Conservation (phyloP, 2,888 invertebrate genomes). For the Tiliacea aurago region DNA sequence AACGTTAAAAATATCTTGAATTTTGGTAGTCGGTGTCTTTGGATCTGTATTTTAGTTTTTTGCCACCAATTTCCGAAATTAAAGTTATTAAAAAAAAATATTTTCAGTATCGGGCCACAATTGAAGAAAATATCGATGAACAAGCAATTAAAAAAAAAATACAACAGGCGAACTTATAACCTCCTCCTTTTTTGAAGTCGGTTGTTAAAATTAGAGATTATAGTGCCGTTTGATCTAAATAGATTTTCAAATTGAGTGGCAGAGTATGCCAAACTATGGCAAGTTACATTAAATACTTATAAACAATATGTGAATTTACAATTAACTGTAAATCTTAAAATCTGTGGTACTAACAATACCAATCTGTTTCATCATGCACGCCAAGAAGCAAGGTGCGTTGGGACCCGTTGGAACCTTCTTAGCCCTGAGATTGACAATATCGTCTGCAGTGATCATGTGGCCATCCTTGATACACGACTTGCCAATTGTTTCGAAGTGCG, state of each 20-base stretch:
- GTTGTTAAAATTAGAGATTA: not conserved
- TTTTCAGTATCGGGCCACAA: too few species aligned
- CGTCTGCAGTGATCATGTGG: conserved; percentile 73
- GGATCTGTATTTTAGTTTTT: too few species aligned
- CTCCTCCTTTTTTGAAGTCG: too few species aligned
- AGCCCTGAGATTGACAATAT: conserved; percentile 74
- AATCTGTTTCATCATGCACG: conserved; percentile 80
- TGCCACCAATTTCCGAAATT: too few species aligned
- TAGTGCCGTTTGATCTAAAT: not conserved
- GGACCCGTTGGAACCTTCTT: conserved; percentile 76
- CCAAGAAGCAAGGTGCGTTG: conserved; percentile 82
- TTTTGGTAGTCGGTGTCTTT: too few species aligned
- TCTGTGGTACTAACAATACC: conserved; percentile 78
- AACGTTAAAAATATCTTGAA: too few species aligned
- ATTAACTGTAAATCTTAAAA: not conserved
- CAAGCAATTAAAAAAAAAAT: too few species aligned
- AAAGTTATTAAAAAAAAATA: too few species aligned
- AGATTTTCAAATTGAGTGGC: not conserved
- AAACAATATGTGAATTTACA: not conserved
- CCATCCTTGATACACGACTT: conserved; percentile 77
- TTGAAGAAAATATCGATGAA: too few species aligned
- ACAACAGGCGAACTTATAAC: too few species aligned
- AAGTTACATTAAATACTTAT: not conserved
- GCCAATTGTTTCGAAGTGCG: conserved; percentile 79
- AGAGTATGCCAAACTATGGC: not conserved